phyloP scores from a whole-genome alignment of 53 echinoderm and acorn worm genomes.

The Echinarachnius parma region DNA sequence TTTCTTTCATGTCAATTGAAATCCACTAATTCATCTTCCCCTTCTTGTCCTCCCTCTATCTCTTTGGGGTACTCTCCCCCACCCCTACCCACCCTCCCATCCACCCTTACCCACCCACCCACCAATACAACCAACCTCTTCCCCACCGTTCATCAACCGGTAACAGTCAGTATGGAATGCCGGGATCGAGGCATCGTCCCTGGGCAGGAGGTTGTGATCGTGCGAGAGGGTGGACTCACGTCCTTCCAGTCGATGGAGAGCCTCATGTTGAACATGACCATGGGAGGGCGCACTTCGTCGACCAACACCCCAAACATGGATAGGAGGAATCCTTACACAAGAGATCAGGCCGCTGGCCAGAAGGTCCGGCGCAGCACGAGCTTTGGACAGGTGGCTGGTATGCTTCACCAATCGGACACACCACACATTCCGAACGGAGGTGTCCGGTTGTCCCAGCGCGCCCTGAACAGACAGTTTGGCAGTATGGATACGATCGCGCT shows the following conservation, averaged over 20 bases:
- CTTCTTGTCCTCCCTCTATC: slow-evolving; percentile 21
- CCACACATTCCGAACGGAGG: slow-evolving; percentile 9
- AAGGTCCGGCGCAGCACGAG: slow-evolving; percentile 57
- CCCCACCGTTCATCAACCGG: slow-evolving; percentile 34
- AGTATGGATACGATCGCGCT: slow-evolving; percentile 3
- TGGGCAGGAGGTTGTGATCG: slow-evolving; percentile 40
- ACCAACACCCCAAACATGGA: slow-evolving; percentile 19
- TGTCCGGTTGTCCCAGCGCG: background rate
- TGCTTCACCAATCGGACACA: background rate
- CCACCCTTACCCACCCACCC: background rate
- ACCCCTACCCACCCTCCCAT: background rate
- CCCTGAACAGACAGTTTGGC: background rate
- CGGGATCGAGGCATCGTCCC: slow-evolving; percentile 72
- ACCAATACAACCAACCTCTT: background rate
- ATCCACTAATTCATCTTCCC: slow-evolving; percentile 28
- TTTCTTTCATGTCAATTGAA: no score
- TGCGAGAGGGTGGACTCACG: slow-evolving; percentile 32
- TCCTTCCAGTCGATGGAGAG: slow-evolving; percentile 76
- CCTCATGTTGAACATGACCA: slow-evolving; percentile 82
- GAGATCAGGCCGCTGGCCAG: background rate
- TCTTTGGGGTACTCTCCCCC: background rate
- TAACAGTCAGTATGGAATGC: slow-evolving; percentile 81
- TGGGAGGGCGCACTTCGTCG: slow-evolving; percentile 43
- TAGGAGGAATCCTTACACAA: background rate
- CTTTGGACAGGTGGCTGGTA: slow-evolving; percentile 7